Evolutionary conservation across 1,140 invertebrate species (phyloP).

Genomic region (Gryon sp.): DNA sequence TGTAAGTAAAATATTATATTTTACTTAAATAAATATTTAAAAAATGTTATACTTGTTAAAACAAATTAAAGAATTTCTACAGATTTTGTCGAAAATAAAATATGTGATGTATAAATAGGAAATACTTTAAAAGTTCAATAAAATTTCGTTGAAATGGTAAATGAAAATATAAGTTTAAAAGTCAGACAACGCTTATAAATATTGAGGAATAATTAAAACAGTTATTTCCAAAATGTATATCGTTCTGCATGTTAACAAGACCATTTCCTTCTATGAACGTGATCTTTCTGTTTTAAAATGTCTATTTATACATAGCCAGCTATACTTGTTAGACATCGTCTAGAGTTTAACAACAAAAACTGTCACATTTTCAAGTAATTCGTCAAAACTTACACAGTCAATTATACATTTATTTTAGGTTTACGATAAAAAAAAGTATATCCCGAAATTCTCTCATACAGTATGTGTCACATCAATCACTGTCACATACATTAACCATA

Average conservation of each 20-base stretch:
- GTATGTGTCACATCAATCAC: conserved; percentile 58
- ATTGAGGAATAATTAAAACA: conserved; percentile 9
- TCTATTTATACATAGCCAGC: conserved; percentile 29
- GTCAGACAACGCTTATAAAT: background rate
- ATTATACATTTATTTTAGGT: conserved; percentile 49
- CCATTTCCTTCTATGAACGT: conserved; percentile 10
- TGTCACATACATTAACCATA: conserved; percentile 48
- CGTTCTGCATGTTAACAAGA: conserved; percentile 25
- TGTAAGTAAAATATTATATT: too few relatives aligned
- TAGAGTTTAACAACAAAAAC: conserved; percentile 41
- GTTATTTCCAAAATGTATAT: conserved; percentile 21
- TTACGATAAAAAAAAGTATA: conserved; percentile 31
- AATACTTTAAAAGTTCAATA: too few relatives aligned
- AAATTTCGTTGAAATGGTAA: too few relatives aligned
- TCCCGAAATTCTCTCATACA: conserved; percentile 15
- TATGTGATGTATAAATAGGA: too few relatives aligned
- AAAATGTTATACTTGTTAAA: too few relatives aligned
- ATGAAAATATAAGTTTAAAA: background rate
- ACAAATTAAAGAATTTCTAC: too few relatives aligned
- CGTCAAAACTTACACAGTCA: conserved; percentile 38
- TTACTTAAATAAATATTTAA: too few relatives aligned
- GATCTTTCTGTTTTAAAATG: conserved; percentile 15
- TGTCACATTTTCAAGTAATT: conserved; percentile 28
- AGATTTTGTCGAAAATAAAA: too few relatives aligned
- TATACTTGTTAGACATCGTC: conserved; percentile 23